phyloP scores from a whole-genome alignment of 1,140 invertebrate genomes.

The Platyscapa corneri region DNA sequence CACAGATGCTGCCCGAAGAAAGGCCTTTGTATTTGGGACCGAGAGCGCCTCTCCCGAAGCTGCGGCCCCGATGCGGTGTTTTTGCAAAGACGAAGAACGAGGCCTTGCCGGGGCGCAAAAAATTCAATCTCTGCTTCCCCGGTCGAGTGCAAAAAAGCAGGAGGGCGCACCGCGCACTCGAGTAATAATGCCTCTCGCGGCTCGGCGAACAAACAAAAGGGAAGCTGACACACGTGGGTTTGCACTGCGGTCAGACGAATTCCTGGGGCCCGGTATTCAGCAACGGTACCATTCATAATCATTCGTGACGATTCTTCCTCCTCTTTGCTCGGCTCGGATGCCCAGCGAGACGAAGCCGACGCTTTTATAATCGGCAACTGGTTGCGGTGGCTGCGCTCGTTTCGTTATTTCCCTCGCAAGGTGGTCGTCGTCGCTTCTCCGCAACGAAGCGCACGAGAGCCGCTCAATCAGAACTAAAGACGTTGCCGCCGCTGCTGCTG shows the following conservation, averaged over 20 bases:
- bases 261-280: neutral
- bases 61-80: neutral
- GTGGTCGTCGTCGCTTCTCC: conserved; percentile 29
- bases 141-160: neutral
- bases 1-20: too few species aligned
- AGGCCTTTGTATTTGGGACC: too few species aligned
- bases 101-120: too few species aligned
- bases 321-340: neutral
- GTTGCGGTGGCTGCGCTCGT: neutral
- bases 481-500: too few species aligned
- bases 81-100: too few species aligned
- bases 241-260: neutral
- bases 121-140: neutral
- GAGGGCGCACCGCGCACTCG: too few species aligned
- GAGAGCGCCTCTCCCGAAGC: neutral
- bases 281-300: too few species aligned
- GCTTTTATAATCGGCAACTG: conserved; percentile 30
- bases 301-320: too few species aligned
- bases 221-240: neutral
- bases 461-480: neutral
- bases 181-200: too few species aligned
- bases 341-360: neutral
- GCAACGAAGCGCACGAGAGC: neutral
- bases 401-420: conserved; percentile 18
- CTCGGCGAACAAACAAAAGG: neutral